A percentile compares a stretch with the other conserved stretches of the same genome.
Evolutionary conservation across 2,113 vertebrate species (phyloP).

Genomic region (Circaetus gallicus): DNA sequence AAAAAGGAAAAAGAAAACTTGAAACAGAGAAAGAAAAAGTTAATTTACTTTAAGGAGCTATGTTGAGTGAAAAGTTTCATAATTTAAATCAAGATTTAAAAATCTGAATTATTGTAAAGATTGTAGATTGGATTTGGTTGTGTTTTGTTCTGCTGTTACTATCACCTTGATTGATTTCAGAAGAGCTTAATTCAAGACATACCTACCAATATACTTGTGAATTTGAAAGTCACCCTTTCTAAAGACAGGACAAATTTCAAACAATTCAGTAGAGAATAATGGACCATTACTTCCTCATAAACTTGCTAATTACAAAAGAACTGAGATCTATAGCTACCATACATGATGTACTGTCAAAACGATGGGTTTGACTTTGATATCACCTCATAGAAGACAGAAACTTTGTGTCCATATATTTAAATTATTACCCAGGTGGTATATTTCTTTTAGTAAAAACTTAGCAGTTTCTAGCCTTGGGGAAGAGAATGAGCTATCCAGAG

Average conservation of each 20-base stretch:
- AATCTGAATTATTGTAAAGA: background rate
- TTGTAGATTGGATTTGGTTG: background rate
- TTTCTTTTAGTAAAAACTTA: background rate
- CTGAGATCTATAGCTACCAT: constrained; percentile 3
- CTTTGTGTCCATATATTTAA: background rate
- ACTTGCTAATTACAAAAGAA: constrained; percentile 50
- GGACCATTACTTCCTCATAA: constrained; percentile 47
- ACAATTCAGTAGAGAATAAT: constrained; percentile 38
- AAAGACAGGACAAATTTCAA: constrained; percentile 38
- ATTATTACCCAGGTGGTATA: background rate
- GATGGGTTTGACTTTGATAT: constrained; percentile 24
- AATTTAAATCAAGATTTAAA: background rate
- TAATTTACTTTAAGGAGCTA: background rate
- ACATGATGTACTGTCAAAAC: constrained; percentile 3
- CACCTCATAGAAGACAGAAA: background rate
- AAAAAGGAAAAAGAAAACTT: background rate
- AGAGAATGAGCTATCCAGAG: background rate
- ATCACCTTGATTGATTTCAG: background rate
- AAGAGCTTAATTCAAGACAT: background rate
- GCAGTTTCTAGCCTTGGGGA: background rate
- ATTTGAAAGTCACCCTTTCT: background rate
- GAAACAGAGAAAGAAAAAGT: background rate
- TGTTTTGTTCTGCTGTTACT: background rate
- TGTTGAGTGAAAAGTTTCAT: background rate
- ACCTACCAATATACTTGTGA: background rate